Base-by-base conservation (phyloP, 2,113 vertebrate genomes). In the Danionella cerebrum region DNA sequence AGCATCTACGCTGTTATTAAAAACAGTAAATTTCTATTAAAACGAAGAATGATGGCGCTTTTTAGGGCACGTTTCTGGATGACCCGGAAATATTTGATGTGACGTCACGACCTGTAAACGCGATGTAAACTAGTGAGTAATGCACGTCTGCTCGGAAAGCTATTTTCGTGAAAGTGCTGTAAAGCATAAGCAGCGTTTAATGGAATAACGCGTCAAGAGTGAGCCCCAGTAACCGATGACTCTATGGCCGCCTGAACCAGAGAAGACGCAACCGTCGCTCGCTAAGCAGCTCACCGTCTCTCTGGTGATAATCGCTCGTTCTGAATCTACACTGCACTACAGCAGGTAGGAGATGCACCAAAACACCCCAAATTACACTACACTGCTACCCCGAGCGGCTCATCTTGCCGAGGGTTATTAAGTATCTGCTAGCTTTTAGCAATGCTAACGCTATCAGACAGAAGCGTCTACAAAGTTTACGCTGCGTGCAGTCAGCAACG, bases 271-370 rank as follows among this genome's bases (percentile, higher is more conserved):
- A 53, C 29, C 31, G 33, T 33, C 51, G 16, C 29, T 19, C 51
- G 51, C 9, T 53, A 53, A 53, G 51, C 31, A 53, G 51, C 51
- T 53, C 29, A 19, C 50, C 11, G 51, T 53, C 51, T 33, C 51
- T 12, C 29, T 53, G 51, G 51, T 31, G 51, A 53, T 53, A 53
- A 33, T 53, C 51, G 51, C 51, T 52, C 50, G 16, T 53, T 31
- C 51, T 31, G n/a, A n/a, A n/a, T n/a, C n/a, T n/a, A 14, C 33
- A 53, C 25, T 53, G 16, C 51, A 33, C n/a, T 19, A 53, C 31
- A 53, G 5, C 51, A 53, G 51, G 51, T 53, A 53, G 33, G 51
- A 33, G 27, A 18, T 14, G 16, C 29, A 31, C 29, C 2, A 11
- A 3, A 53, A 16, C 51, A 33, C 27, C 25, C 16, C 12, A 33